phyloP scores from a whole-genome alignment of 37 sponge, comb jelly and placozoan species.

The Mnemiopsis leidyi region DNA sequence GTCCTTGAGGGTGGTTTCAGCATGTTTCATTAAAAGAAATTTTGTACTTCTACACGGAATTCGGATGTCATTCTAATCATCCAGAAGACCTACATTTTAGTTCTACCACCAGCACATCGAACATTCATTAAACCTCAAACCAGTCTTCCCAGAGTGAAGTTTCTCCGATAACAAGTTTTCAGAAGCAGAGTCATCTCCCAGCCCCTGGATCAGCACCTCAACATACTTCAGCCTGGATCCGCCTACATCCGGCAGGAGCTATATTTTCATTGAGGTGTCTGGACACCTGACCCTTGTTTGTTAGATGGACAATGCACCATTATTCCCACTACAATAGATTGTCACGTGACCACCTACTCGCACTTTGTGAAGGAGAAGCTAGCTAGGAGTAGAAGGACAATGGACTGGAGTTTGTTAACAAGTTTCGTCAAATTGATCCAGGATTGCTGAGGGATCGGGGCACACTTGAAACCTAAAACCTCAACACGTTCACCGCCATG shows the following conservation, averaged over 20 bases:
- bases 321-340: neutral
- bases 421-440: too few relatives aligned
- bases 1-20: neutral
- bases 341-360: neutral
- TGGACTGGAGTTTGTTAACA: neutral
- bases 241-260: neutral
- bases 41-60: too few relatives aligned
- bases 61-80: too few relatives aligned
- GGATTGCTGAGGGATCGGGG: too few relatives aligned
- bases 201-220: neutral
- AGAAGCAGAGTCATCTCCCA: neutral
- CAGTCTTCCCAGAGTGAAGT: neutral
- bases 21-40: neutral
- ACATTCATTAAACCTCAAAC: neutral
- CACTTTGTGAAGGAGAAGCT: neutral
- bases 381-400: neutral
- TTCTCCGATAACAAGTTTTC: neutral
- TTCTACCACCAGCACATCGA: too few relatives aligned
- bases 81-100: too few relatives aligned
- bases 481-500: too few relatives aligned
- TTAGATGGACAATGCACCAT: neutral
- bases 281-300: neutral
- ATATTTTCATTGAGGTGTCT: neutral
- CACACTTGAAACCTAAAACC: too few relatives aligned
- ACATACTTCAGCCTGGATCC: neutral